These are phyloP conservation scores for Marronus borbonicus DNA, from an alignment of 2,888 invertebrate genomes.

Conservation along the genomic window DNA sequence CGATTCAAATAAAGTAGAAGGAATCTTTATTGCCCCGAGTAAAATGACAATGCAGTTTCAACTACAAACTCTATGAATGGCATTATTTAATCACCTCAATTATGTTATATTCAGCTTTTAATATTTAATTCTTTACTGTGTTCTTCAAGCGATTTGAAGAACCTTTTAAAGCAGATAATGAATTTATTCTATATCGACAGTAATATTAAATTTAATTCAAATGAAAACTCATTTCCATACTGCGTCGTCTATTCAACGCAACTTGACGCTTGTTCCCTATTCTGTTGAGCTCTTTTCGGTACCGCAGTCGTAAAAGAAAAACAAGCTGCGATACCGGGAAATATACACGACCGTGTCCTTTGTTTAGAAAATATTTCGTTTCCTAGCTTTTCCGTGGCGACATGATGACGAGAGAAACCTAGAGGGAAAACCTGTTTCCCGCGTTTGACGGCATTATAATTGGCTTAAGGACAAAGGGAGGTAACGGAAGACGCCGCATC, in stretches of 20 bases:
- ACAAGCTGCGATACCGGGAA: background rate
- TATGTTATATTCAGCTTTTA: no score
- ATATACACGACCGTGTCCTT: conserved; percentile 19
- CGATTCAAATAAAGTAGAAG: no score
- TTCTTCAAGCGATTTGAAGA: no score
- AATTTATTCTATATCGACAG: no score
- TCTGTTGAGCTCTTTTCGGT: conserved; percentile 9
- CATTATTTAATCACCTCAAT: no score
- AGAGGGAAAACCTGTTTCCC: conserved; percentile 18
- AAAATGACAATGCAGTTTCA: no score
- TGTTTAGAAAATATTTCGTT: conserved; percentile 41
- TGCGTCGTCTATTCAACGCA: conserved; percentile 1
- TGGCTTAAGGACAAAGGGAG: conserved; percentile 35
- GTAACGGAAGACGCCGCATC: conserved; percentile 4
- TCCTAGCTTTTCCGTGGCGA: conserved; percentile 7
- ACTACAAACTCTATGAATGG: no score
- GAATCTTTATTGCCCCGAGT: no score
- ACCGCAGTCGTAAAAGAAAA: conserved; percentile 13
- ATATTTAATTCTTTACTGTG: no score
- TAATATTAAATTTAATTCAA: background rate
- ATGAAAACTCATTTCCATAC: background rate
- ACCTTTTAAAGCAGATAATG: no score
- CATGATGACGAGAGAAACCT: conserved; percentile 21
- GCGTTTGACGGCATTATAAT: conserved; percentile 32
- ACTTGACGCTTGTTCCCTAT: background rate